Percentiles rank a stretch among this genome's conserved stretches.
These are phyloP conservation scores for Pristionchus entomophagus DNA, from an alignment of 2,888 invertebrate genomes.

Conservation along the genomic window DNA sequence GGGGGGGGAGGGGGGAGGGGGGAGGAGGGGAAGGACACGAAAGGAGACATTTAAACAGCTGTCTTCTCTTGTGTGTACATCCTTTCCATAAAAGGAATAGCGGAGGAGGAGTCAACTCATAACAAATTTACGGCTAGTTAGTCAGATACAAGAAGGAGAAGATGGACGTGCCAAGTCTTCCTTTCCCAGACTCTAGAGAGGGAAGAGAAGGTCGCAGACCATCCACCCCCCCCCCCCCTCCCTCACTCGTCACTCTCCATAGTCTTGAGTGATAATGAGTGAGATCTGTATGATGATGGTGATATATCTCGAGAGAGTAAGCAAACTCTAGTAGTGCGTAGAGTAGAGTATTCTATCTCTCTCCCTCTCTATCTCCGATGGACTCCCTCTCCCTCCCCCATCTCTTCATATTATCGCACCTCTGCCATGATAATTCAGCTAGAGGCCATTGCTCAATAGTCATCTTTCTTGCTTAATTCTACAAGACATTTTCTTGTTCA, in stretches of 20 bases:
- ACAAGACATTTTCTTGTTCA: too few species aligned
- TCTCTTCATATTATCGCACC: too few species aligned
- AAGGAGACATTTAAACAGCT: neutral
- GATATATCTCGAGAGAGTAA: neutral
- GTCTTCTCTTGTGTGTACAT: neutral
- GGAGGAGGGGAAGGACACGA: conserved; percentile 1
- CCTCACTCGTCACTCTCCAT: too few species aligned
- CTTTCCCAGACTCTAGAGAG: neutral
- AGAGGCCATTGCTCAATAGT: too few species aligned
- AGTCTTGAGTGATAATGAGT: neutral
- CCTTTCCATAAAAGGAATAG: neutral
- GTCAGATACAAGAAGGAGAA: neutral
- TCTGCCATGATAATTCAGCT: too few species aligned
- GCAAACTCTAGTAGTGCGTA: conserved; percentile 14
- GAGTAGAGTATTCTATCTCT: neutral
- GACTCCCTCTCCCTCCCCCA: too few species aligned
- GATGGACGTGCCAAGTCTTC: neutral
- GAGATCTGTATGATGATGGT: neutral
- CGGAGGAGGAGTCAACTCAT: neutral
- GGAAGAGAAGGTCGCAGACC: conserved; percentile 1
- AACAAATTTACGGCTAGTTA: neutral
- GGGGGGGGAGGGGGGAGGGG: neutral
- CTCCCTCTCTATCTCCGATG: too few species aligned
- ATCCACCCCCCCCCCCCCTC: neutral
- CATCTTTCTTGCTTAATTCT: too few species aligned